These are phyloP conservation scores for Cheilosia variabilis DNA, from an alignment of 2,888 invertebrate species.

Conservation along the genomic window DNA sequence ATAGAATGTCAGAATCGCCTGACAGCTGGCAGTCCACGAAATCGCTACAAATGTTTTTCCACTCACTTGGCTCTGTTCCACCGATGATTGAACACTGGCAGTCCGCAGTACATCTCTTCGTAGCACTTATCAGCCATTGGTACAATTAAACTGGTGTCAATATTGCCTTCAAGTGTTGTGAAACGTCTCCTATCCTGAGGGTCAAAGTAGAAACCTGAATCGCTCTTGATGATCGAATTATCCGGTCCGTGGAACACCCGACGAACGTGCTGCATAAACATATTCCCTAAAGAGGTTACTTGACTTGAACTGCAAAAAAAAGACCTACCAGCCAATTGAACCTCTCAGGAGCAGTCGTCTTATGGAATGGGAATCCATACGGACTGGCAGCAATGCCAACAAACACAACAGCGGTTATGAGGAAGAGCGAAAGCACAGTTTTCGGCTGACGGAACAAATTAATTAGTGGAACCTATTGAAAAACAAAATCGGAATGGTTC, in stretches of 20 bases:
- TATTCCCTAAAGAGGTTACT: neutral
- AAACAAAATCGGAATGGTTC: neutral
- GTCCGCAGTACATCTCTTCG: conserved; percentile 80
- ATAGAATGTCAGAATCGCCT: too few relatives aligned
- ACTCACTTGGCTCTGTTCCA: conserved; percentile 80
- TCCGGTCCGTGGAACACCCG: conserved; percentile 83
- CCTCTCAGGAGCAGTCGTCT: conserved; percentile 84
- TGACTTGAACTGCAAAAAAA: too few relatives aligned
- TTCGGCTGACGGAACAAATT: conserved; percentile 82
- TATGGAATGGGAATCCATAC: conserved; percentile 86
- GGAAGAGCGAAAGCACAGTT: conserved; percentile 80
- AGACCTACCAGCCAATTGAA: conserved; percentile 83
- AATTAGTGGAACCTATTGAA: conserved; percentile 79
- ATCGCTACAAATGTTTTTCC: neutral
- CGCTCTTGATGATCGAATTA: conserved; percentile 80
- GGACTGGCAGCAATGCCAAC: conserved; percentile 83
- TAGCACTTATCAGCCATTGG: conserved; percentile 77
- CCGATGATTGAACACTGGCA: conserved; percentile 80
- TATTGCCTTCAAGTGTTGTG: conserved; percentile 77
- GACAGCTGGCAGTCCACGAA: neutral
- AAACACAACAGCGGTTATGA: conserved; percentile 79
- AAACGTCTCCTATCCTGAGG: conserved; percentile 83
- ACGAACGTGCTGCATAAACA: conserved; percentile 83
- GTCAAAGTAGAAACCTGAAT: conserved; percentile 84
- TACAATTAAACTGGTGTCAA: conserved; percentile 74